phyloP scores from a whole-genome alignment of 1,140 invertebrate genomes.

The Phortica variegata region DNA sequence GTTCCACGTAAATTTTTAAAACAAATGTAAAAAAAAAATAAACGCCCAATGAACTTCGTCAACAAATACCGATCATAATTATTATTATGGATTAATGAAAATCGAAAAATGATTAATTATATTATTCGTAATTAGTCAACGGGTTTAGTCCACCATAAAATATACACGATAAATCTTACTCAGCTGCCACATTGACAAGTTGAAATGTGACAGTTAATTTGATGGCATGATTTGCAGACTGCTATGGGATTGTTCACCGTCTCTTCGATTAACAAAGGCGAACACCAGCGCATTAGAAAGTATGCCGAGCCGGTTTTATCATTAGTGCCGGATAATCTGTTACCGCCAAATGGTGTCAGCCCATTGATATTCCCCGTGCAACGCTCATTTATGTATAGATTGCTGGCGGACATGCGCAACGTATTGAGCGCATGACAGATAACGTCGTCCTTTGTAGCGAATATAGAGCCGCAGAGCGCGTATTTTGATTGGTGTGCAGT shows the following conservation, averaged over 20 bases:
- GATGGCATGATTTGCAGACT: too few relatives aligned
- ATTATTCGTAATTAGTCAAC: too few relatives aligned
- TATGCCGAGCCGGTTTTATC: constrained; percentile 97
- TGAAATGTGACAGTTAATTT: too few relatives aligned
- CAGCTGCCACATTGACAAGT: too few relatives aligned
- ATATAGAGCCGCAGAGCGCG: constrained; percentile 92
- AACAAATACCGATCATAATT: too few relatives aligned
- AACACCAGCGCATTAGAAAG: constrained; percentile 88
- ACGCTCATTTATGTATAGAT: constrained; percentile 98
- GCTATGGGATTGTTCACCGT: constrained; percentile 9
- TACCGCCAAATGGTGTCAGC: constrained; percentile 96
- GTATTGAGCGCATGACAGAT: constrained; percentile 70
- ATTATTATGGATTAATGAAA: too few relatives aligned
- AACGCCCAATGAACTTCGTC: too few relatives aligned
- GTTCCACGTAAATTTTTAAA: too few relatives aligned
- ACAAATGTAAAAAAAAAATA: too few relatives aligned
- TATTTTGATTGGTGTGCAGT: constrained; percentile 80
- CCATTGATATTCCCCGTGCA: constrained; percentile 95
- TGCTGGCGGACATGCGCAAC: constrained; percentile 83
- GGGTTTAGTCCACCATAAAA: too few relatives aligned
- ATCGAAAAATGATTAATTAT: too few relatives aligned
- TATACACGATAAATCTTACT: too few relatives aligned
- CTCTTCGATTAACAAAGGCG: constrained; percentile 61
- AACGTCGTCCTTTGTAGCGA: constrained; percentile 79
- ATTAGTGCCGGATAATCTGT: constrained; percentile 93